Base-by-base conservation (phyloP, 1,140 invertebrate genomes). In the Batillaria attramentaria region DNA sequence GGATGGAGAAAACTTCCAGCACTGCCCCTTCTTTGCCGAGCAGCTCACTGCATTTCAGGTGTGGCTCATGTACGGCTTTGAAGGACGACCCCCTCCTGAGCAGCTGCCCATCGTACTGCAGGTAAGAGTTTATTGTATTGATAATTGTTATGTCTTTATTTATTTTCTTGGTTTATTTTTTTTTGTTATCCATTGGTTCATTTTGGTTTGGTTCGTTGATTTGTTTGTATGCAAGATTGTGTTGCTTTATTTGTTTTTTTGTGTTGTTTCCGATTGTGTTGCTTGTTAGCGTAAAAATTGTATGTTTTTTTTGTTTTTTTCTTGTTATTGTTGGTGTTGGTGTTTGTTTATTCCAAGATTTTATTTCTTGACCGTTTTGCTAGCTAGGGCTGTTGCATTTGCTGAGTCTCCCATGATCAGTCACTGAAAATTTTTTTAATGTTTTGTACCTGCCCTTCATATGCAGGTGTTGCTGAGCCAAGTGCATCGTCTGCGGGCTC, bases 91-190 rank as follows among this genome's bases (percentile, higher is more conserved):
- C 85, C 96, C 96, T 69, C 98, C 98, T 0, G 97, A 98, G 89
- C 98, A 99, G 91, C 92, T 99, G 78, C 99, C 99, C 1, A 99
- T 99, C 90, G 97, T 99, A 66, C 92, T 99, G 79, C 98, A 99
- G 93, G 93, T 93, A 85, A 81, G 74, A n/a, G n/a, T n/a, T n/a
- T n/a, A n/a, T n/a, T n/a, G n/a, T n/a, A 16, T 28, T 10, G 24
- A 62, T 10, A 18, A 8, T 16, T 10, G 6, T 28, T 31, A 62
- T 62, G n/a, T 62, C 24, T 62, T 10, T 10, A 4, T 62, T 10
- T 62, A 24, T 28, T 28, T n/a, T 6, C 4, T 3, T 20, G 20
- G 31, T 50, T 24, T 13, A 13, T 50, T 13, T 24, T 20, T 28
- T 62, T 62, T 62, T 62, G 24, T 28, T 8, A 24, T 24, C 33